Evolutionary conservation across 2,888 invertebrate genomes (phyloP).

Genomic region (Ceratothoa steindachneri): DNA sequence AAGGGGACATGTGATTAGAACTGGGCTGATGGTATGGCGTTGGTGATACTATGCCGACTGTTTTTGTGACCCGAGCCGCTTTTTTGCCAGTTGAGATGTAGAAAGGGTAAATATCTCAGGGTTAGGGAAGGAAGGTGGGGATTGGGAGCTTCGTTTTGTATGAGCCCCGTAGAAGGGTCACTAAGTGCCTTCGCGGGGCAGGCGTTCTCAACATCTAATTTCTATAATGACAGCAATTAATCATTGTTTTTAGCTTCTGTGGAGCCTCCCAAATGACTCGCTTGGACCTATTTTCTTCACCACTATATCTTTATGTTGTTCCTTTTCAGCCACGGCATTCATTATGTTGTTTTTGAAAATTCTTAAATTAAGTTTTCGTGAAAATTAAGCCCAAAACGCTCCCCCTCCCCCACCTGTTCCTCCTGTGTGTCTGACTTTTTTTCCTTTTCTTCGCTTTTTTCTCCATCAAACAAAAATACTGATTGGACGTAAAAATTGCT

Average conservation of each 20-base stretch:
- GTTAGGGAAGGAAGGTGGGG: neutral
- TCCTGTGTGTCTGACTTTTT: neutral
- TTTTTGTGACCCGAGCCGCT: neutral
- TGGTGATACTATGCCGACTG: slow-evolving; percentile 5
- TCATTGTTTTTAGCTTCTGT: no score
- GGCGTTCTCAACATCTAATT: neutral
- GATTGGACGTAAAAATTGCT: neutral
- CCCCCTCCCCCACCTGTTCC: neutral
- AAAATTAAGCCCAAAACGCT: no score
- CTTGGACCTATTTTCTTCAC: no score
- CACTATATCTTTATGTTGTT: no score
- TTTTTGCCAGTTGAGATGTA: neutral
- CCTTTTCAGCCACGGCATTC: no score
- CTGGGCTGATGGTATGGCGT: slow-evolving; percentile 10
- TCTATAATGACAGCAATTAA: neutral
- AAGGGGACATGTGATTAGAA: slow-evolving; percentile 10
- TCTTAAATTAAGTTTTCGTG: no score
- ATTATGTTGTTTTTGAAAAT: no score
- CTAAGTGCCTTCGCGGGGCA: neutral
- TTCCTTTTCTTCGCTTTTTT: neutral
- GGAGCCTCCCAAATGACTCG: no score
- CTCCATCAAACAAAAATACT: neutral
- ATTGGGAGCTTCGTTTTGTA: neutral
- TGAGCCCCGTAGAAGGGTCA: neutral
- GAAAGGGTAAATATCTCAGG: neutral